phyloP scores from a whole-genome alignment of 2,797 vertebrate species.

The Liparis tanakae region DNA sequence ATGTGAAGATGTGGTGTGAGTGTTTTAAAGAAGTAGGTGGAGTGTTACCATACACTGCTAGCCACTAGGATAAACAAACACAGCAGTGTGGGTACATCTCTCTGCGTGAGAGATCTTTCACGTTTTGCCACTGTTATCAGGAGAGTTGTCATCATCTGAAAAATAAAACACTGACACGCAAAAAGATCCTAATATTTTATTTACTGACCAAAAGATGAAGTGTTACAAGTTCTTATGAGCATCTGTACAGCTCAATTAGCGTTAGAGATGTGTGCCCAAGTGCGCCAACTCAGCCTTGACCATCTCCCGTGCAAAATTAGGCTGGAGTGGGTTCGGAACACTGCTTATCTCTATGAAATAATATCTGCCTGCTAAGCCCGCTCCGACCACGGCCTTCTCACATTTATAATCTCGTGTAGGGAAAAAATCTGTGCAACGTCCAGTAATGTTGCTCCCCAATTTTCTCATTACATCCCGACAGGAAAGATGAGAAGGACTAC shows the following conservation, averaged over 20 bases:
- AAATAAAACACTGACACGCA: not conserved
- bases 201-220: too few relatives aligned
- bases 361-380: slow-evolving; percentile 28
- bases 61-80: not conserved
- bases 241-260: too few relatives aligned
- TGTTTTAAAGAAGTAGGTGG: not conserved
- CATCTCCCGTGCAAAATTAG: too few relatives aligned
- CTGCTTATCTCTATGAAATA: too few relatives aligned
- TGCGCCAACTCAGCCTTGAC: too few relatives aligned
- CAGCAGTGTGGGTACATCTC: not conserved
- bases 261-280: too few relatives aligned
- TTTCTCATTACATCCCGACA: slow-evolving; percentile 71
- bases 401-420: slow-evolving; percentile 31
- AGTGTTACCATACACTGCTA: not conserved
- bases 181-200: too few relatives aligned
- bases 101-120: not conserved
- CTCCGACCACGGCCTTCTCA: slow-evolving; percentile 21
- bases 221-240: too few relatives aligned
- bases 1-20: not conserved
- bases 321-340: too few relatives aligned
- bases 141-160: not conserved
- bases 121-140: not conserved
- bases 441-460: slow-evolving; percentile 15
- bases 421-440: slow-evolving; percentile 4
- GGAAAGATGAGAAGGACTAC: slow-evolving; percentile 99